phyloP scores from a whole-genome alignment of 2,888 invertebrate species.

The Chironomus riparius region DNA sequence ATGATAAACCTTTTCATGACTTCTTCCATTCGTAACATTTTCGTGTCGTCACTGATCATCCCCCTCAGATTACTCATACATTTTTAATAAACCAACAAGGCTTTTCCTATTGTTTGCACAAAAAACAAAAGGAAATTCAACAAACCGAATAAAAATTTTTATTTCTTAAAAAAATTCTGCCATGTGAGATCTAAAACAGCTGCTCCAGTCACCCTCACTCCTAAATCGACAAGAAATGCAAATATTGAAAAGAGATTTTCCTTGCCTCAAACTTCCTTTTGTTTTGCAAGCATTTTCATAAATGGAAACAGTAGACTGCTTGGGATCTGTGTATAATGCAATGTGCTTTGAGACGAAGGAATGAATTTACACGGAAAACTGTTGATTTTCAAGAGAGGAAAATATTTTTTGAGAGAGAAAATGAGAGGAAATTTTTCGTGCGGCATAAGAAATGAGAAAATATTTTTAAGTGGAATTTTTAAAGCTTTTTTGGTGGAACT shows the following conservation, averaged over 20 bases:
- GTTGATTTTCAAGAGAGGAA: conserved; percentile 5
- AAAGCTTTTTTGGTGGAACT: not conserved
- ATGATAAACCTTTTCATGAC: too few species aligned
- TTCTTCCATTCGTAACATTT: too few species aligned
- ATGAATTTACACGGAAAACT: not conserved
- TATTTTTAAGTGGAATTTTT: not conserved
- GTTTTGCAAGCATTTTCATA: not conserved
- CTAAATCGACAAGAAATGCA: not conserved
- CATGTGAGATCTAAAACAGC: too few species aligned
- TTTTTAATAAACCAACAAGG: too few species aligned
- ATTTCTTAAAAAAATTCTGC: too few species aligned
- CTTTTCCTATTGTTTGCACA: too few species aligned
- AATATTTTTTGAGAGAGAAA: not conserved
- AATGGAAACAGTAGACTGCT: not conserved
- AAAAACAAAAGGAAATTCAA: too few species aligned
- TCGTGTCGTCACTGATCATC: too few species aligned
- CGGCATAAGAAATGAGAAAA: not conserved
- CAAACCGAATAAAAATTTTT: too few species aligned
- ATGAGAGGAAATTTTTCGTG: not conserved
- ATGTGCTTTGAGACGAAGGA: not conserved
- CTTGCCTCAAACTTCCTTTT: not conserved
- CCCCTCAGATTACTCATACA: too few species aligned
- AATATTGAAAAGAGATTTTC: not conserved
- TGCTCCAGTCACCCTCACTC: too few species aligned
- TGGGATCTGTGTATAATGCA: not conserved